Conservation (phyloP, 2,797 vertebrate species). For the Darevskia mixta region DNA sequence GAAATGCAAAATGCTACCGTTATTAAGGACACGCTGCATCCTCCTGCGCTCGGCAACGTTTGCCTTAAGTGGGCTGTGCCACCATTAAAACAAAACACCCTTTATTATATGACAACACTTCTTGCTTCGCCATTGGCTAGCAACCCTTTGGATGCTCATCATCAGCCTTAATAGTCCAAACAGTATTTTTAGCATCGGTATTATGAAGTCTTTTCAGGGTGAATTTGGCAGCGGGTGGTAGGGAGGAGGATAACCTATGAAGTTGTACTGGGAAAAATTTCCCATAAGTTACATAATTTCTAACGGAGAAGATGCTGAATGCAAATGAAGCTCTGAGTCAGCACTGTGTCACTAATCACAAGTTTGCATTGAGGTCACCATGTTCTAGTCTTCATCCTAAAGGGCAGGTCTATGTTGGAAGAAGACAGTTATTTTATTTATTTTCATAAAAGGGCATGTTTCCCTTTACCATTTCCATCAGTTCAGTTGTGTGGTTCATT, state of each 20-base stretch:
- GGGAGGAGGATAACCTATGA: slow-evolving; percentile 22
- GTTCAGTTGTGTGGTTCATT: not conserved
- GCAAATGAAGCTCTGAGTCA: slow-evolving; percentile 60
- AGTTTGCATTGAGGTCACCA: slow-evolving; percentile 58
- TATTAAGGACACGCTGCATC: not conserved
- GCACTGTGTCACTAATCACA: slow-evolving; percentile 54
- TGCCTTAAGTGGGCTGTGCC: not conserved
- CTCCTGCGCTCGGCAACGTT: not conserved
- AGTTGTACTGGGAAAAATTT: slow-evolving; percentile 46
- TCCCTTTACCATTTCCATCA: not conserved
- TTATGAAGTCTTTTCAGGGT: not conserved
- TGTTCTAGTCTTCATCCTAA: slow-evolving; percentile 58
- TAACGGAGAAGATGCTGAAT: slow-evolving; percentile 43
- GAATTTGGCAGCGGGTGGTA: not conserved
- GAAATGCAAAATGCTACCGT: not conserved
- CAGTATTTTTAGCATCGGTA: not conserved
- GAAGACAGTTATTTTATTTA: not conserved
- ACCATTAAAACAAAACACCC: not conserved
- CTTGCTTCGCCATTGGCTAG: not conserved
- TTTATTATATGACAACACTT: not conserved
- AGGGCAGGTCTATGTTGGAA: not conserved
- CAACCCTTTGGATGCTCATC: not conserved
- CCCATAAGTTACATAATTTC: slow-evolving; percentile 59
- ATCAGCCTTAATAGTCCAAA: not conserved
- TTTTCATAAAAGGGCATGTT: not conserved